phyloP scores from a whole-genome alignment of 2,797 vertebrate species.

The Sphaeramia orbicularis region DNA sequence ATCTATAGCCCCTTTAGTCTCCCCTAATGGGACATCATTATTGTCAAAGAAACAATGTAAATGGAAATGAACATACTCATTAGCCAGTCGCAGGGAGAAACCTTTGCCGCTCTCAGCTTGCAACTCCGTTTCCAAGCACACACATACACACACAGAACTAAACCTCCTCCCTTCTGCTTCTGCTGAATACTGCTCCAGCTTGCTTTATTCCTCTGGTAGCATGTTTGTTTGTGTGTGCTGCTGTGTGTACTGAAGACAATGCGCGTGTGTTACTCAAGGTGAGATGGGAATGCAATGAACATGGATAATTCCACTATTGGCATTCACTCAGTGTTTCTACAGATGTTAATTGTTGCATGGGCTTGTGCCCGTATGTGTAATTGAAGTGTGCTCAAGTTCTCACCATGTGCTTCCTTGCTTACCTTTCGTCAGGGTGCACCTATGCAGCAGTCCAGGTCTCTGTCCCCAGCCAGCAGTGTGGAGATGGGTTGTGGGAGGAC shows the following conservation, averaged over 20 bases:
- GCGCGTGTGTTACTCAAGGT: slow-evolving; percentile 73
- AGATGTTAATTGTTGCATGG: slow-evolving; percentile 92
- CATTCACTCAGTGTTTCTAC: slow-evolving; percentile 86
- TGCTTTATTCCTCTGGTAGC: slow-evolving; percentile 73
- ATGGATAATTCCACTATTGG: slow-evolving; percentile 92
- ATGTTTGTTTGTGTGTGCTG: slow-evolving; percentile 70
- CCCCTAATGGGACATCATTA: slow-evolving; percentile 99
- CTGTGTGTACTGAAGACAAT: slow-evolving; percentile 64
- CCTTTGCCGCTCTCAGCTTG: slow-evolving; percentile 83
- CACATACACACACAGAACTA: slow-evolving; percentile 28
- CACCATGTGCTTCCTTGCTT: slow-evolving; percentile 82
- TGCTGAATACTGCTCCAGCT: slow-evolving; percentile 61
- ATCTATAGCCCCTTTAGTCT: slow-evolving; percentile 99
- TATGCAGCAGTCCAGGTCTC: slow-evolving; percentile 93
- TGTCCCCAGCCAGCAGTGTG: slow-evolving; percentile 90
- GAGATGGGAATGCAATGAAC: slow-evolving; percentile 65
- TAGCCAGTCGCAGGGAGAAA: slow-evolving; percentile 98
- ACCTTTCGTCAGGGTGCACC: slow-evolving; percentile 88
- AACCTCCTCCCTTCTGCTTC: slow-evolving; percentile 68
- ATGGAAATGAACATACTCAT: slow-evolving; percentile 99
- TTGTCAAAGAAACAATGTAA: slow-evolving; percentile 99
- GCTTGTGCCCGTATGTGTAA: slow-evolving; percentile 87
- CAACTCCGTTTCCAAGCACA: slow-evolving; percentile 68
- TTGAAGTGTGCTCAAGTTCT: slow-evolving; percentile 89
- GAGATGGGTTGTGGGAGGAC: slow-evolving; percentile 77